Percentiles rank a stretch among this genome's conserved stretches.
Evolutionary conservation across 2,113 vertebrate genomes (phyloP).

Genomic region (Rhizomys pruinosus): DNA sequence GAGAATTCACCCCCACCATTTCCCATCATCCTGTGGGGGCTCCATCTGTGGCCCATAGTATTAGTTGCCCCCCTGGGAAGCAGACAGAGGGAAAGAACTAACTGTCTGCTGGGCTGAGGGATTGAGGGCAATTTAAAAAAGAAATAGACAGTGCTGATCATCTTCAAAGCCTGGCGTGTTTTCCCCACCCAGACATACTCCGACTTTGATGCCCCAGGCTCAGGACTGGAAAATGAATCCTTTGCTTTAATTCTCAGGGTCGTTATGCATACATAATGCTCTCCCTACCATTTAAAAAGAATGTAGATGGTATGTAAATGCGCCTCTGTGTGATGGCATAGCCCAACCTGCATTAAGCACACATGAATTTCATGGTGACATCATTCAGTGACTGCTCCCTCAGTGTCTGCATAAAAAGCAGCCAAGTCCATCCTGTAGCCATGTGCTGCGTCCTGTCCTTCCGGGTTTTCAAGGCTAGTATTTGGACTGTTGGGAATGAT

Average conservation of each 20-base stretch:
- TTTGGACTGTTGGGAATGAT: background rate
- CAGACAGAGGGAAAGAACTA: background rate
- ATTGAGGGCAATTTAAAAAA: constrained; percentile 11
- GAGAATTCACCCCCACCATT: background rate
- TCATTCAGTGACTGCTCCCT: background rate
- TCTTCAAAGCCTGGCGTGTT: constrained; percentile 50
- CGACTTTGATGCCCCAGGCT: constrained; percentile 44
- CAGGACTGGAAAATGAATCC: constrained; percentile 33
- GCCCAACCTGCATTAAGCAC: background rate
- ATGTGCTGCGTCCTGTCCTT: background rate
- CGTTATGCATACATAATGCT: constrained; percentile 34
- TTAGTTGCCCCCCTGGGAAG: background rate
- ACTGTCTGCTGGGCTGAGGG: background rate
- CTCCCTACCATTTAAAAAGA: constrained; percentile 23
- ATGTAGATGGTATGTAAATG: constrained; percentile 54
- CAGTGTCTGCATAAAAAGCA: constrained; percentile 38
- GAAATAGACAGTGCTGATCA: background rate
- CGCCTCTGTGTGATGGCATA: background rate
- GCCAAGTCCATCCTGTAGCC: background rate
- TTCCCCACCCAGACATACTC: background rate
- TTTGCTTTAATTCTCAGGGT: constrained; percentile 49
- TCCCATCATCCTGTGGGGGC: background rate
- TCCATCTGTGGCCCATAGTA: background rate
- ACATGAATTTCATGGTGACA: constrained; percentile 27
- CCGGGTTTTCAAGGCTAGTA: background rate